Percentiles rank a stretch among this genome's conserved stretches.
phyloP scores from a whole-genome alignment of 2,113 vertebrate species.

The Rhynchopsitta pachyrhyncha region DNA sequence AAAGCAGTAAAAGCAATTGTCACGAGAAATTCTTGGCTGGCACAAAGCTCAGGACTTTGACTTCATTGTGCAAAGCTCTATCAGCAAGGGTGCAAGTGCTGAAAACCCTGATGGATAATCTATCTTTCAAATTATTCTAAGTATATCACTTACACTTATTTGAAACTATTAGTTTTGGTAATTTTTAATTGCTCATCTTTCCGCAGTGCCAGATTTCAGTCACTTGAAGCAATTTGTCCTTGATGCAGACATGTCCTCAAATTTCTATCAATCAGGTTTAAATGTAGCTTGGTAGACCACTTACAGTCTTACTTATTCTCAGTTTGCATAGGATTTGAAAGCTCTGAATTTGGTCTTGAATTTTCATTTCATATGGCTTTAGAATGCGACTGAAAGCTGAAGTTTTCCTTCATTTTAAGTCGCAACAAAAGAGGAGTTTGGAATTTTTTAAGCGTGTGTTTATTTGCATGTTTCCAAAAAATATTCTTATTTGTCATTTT shows the following conservation, averaged over 20 bases:
- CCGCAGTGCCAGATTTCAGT: neutral
- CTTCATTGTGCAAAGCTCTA: neutral
- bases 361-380: neutral
- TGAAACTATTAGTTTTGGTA: neutral
- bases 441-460: fast-evolving
- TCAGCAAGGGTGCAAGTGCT: neutral
- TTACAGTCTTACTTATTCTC: neutral
- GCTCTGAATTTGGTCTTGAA: neutral
- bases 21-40: neutral
- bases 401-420: neutral
- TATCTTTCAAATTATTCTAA: neutral
- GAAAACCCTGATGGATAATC: neutral
- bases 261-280: neutral
- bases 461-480: neutral
- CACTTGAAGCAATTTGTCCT: neutral
- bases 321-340: neutral
- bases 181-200: neutral
- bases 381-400: neutral
- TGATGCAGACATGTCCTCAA: neutral
- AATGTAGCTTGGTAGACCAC: neutral
- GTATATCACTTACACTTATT: neutral
- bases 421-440: neutral
- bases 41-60: neutral
- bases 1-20: neutral
- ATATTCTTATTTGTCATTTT: neutral